Conservation (phyloP, 2,113 vertebrate genomes). For the Hydrochoerus hydrochaeris region DNA sequence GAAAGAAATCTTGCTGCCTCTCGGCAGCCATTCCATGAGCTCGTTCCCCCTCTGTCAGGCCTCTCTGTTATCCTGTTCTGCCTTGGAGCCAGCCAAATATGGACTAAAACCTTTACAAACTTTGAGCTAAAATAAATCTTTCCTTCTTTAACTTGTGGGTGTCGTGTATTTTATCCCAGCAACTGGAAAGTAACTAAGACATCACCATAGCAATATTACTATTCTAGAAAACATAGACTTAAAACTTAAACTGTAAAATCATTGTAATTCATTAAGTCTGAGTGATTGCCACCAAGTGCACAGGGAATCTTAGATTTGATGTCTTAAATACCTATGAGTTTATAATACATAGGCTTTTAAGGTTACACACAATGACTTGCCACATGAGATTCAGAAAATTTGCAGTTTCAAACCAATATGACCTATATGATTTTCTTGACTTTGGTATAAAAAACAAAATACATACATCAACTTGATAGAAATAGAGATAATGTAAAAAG, state of each 20-base stretch:
- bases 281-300: slow-evolving; percentile 41
- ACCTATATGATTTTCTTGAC: background rate
- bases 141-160: background rate
- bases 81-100: background rate
- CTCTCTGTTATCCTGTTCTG: background rate
- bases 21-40: background rate
- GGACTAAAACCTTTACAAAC: background rate
- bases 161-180: background rate
- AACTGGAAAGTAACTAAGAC: background rate
- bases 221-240: slow-evolving; percentile 40
- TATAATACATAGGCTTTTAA: background rate
- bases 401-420: slow-evolving; percentile 19
- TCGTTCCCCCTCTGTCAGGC: background rate
- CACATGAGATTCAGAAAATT: background rate
- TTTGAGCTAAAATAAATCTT: background rate
- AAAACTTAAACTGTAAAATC: slow-evolving; percentile 43
- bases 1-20: background rate
- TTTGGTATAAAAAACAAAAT: background rate
- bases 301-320: slow-evolving; percentile 45
- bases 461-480: background rate
- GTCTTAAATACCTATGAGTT: background rate
- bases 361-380: background rate
- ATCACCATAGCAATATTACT: background rate
- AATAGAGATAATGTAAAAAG: background rate
- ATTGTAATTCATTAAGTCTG: slow-evolving; percentile 53